Base-by-base conservation (phyloP, 1,140 invertebrate genomes). In the Drosophila seguyi region DNA sequence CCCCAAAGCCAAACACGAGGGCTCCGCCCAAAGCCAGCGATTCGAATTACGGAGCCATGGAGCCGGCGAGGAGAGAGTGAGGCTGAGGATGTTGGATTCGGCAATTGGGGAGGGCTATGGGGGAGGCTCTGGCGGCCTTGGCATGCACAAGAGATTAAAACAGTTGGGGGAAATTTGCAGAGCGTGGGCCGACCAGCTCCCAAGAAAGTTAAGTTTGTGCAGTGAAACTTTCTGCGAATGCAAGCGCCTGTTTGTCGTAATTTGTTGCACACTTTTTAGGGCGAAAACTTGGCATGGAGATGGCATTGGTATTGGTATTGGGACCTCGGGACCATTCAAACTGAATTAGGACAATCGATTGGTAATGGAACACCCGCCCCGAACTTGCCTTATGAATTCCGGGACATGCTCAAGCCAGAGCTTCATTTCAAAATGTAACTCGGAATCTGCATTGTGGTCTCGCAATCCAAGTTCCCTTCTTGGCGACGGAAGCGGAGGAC, bases 121-220 rank as follows among this genome's bases (percentile, higher is more conserved):
- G 14, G 10, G 3, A 14, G 14, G 11, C 47, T 18, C 27, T 11
- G 42, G 25, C 59, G 45, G 48, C 66, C 66, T 84, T 76, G 59
- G 56, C 50, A 59, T 79, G 65, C 81, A 61, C 52, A 77, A 22
- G 41, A 65, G 82, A 81, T 85, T 85, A 85, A 85, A 85, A 81
- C 68, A 39, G 66, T 66, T 65, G 31, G 34, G 29, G 58, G 38
- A 66, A 47, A 79, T 63, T 69, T 72, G 44, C 56, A 57, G 31
- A 42, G 53, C 45, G 61, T 56, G 69, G 38, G 44, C 36, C 56
- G 50, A 65, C 27, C 55, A 65, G 42, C 58, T 47, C 22, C 41
- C 44, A 73, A 39, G 74, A 74, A 81, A 77, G 57, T 48, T 57
- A 81, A 85, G 41, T 85, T 85, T 78, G n/a, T 38, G 11, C 53